phyloP scores from a whole-genome alignment of 1,140 invertebrate genomes.

The Epicauta chinensis region DNA sequence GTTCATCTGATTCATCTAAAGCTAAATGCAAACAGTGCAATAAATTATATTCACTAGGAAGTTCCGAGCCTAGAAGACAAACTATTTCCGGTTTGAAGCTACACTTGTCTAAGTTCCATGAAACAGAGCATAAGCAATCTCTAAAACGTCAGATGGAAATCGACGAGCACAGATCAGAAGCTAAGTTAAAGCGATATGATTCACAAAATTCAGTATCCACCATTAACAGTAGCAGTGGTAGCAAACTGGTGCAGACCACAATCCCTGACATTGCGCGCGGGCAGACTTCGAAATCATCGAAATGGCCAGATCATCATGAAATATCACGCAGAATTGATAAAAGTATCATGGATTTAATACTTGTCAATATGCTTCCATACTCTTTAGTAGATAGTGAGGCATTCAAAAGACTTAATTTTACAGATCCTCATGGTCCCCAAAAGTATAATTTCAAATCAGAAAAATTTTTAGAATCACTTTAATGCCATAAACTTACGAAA shows the following conservation, averaged over 20 bases:
- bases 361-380: conserved; percentile 35
- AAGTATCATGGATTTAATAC: conserved; percentile 32
- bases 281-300: neutral
- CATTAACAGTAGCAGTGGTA: neutral
- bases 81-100: neutral
- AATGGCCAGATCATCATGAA: conserved; percentile 9
- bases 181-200: neutral
- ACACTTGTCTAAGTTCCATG: conserved; percentile 9
- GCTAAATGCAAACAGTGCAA: neutral
- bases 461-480: conserved; percentile 34
- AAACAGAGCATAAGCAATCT: neutral
- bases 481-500: conserved; percentile 29
- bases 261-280: neutral
- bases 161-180: neutral
- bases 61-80: conserved; percentile 4
- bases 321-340: neutral
- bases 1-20: neutral
- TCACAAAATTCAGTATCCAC: neutral
- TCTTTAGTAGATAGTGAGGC: conserved; percentile 29
- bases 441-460: conserved; percentile 30
- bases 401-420: conserved; percentile 31
- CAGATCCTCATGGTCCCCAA: conserved; percentile 23
- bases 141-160: conserved; percentile 2
- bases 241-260: conserved; percentile 2
- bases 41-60: conserved; percentile 6